These are phyloP conservation scores for Silvanus unidentatus DNA, from an alignment of 2,888 invertebrate species.

Conservation along the genomic window DNA sequence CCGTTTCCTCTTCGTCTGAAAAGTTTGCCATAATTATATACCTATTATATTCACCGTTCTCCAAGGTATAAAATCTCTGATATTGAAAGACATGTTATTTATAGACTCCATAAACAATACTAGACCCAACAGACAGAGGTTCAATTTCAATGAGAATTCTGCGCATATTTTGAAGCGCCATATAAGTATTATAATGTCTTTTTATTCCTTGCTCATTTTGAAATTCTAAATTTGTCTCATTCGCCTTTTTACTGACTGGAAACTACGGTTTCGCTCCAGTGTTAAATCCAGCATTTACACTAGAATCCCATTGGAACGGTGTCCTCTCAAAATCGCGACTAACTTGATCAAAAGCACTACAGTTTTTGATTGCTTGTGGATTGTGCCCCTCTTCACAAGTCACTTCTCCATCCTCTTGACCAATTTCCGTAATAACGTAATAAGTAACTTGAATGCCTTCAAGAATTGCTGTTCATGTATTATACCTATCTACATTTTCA, in stretches of 20 bases:
- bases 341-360: constrained; percentile 45
- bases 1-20: too few species aligned
- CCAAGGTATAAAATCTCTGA: too few species aligned
- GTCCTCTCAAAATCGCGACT: constrained; percentile 72
- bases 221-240: constrained; percentile 52
- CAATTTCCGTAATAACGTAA: constrained; percentile 80
- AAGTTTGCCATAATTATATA: too few species aligned
- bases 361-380: constrained; percentile 47
- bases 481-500: constrained; percentile 67
- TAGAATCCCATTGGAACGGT: constrained; percentile 72
- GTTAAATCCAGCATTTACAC: constrained; percentile 54
- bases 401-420: constrained; percentile 56
- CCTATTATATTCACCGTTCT: too few species aligned
- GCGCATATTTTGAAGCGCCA: constrained; percentile 40
- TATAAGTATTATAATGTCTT: constrained; percentile 61
- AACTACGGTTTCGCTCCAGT: constrained; percentile 56
- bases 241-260: constrained; percentile 60
- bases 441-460: constrained; percentile 83
- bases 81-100: too few species aligned
- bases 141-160: too few species aligned
- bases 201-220: constrained; percentile 47
- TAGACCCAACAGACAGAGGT: constrained; percentile 84
- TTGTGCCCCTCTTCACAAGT: constrained; percentile 49
- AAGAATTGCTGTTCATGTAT: constrained; percentile 72
- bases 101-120: too few species aligned